A percentile compares a stretch with the other conserved stretches of the same genome.
phyloP scores from a whole-genome alignment of 1,140 invertebrate genomes.

The Xylocopa sonorina region DNA sequence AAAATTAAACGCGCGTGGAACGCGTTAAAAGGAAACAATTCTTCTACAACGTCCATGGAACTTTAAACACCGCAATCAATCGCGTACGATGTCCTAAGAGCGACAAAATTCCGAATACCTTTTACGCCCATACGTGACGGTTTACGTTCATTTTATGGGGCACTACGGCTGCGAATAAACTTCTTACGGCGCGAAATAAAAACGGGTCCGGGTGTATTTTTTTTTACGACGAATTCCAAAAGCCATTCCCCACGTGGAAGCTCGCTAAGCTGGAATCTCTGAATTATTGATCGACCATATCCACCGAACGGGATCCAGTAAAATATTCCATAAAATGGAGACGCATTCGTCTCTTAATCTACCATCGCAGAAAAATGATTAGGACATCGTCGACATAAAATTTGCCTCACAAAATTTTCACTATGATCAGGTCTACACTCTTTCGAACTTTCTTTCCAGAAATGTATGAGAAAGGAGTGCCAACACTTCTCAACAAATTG shows the following conservation, averaged over 20 bases:
- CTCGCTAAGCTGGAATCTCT: slow-evolving; percentile 4
- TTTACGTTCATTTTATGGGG: slow-evolving; percentile 36
- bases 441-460: too few relatives aligned
- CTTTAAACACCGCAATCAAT: not conserved
- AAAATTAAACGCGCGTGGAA: not conserved
- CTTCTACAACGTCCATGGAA: not conserved
- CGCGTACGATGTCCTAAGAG: not conserved
- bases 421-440: too few relatives aligned
- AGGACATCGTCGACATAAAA: not conserved
- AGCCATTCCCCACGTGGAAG: slow-evolving; percentile 7
- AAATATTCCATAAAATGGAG: slow-evolving; percentile 45
- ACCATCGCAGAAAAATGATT: slow-evolving; percentile 12
- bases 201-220: not conserved
- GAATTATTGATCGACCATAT: slow-evolving; percentile 44
- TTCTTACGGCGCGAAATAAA: slow-evolving; percentile 31
- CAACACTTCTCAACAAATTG: too few relatives aligned
- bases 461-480: too few relatives aligned
- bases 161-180: slow-evolving; percentile 21
- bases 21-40: not conserved
- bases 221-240: slow-evolving; percentile 39
- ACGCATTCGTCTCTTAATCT: slow-evolving; percentile 41
- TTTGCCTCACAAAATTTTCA: too few relatives aligned
- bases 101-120: not conserved
- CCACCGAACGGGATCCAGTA: slow-evolving; percentile 21
- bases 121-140: slow-evolving; percentile 1